These are phyloP conservation scores for Cryptoprocta ferox DNA, from an alignment of 2,797 vertebrate species.

Conservation along the genomic window DNA sequence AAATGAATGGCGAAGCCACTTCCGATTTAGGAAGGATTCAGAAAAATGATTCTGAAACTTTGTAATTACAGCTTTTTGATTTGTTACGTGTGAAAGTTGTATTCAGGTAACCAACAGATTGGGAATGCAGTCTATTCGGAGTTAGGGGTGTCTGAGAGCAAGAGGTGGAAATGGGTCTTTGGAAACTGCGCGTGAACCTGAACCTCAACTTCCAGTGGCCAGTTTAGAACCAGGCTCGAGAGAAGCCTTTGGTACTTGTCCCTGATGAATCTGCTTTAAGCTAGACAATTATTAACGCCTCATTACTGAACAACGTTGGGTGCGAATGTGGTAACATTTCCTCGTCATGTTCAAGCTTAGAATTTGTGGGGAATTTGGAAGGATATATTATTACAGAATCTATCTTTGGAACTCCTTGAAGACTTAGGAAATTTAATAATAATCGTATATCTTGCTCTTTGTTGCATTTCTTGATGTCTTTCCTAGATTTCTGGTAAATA, in stretches of 20 bases:
- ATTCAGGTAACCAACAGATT: neutral
- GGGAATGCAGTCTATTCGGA: neutral
- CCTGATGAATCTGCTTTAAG: neutral
- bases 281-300: neutral
- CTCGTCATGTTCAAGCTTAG: neutral
- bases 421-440: neutral
- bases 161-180: neutral
- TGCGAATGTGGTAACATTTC: neutral
- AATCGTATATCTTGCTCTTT: neutral
- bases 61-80: neutral
- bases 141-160: neutral
- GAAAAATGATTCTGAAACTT: slow-evolving; percentile 54
- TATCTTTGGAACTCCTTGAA: neutral
- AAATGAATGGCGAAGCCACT: neutral
- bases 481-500: neutral
- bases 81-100: neutral
- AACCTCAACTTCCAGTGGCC: neutral
- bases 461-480: neutral
- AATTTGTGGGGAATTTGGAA: neutral
- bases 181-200: neutral
- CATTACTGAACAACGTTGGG: neutral
- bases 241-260: neutral
- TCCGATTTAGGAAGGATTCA: neutral
- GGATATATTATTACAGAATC: neutral
- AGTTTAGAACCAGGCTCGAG: neutral